These are phyloP conservation scores for Hepsetus odoe DNA, from an alignment of 2,113 vertebrate genomes.

Conservation along the genomic window DNA sequence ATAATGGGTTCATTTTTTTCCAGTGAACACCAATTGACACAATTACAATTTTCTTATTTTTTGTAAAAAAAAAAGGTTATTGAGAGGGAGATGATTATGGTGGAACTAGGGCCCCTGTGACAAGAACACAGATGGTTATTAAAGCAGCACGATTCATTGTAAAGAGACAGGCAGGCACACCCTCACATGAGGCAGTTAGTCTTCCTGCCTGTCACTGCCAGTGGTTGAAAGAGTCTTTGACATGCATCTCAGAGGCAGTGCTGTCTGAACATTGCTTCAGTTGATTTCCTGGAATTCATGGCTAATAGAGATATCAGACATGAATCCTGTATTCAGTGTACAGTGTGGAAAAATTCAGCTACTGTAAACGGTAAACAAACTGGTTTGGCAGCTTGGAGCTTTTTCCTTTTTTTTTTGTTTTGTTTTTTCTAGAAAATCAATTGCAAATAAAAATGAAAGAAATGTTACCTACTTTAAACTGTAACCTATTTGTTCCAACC, in stretches of 20 bases:
- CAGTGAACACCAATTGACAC: slow-evolving; percentile 56
- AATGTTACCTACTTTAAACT: no score
- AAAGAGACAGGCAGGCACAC: not conserved
- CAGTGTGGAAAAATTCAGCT: not conserved
- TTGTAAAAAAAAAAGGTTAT: slow-evolving; percentile 59
- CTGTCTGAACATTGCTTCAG: slow-evolving; percentile 23
- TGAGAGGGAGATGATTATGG: slow-evolving; percentile 42
- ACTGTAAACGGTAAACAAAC: not conserved
- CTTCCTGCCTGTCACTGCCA: slow-evolving; percentile 18
- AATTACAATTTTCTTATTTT: slow-evolving; percentile 56
- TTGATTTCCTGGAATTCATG: slow-evolving; percentile 40
- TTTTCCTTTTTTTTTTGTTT: no score
- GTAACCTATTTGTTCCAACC: no score
- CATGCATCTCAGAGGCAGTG: slow-evolving; percentile 8
- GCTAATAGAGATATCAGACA: slow-evolving; percentile 37
- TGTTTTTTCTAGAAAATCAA: no score
- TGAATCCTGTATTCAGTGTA: slow-evolving; percentile 2
- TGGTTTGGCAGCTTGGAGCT: no score
- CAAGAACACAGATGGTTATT: slow-evolving; percentile 74
- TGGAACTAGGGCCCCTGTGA: slow-evolving; percentile 62
- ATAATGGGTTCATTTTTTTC: slow-evolving; percentile 32
- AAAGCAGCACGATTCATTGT: slow-evolving; percentile 60
- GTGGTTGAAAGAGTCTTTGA: slow-evolving; percentile 22
- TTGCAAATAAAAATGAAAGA: no score
- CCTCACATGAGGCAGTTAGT: not conserved